Evolutionary conservation across 1,140 invertebrate species (phyloP).

Genomic region (Eulimnadia texana): DNA sequence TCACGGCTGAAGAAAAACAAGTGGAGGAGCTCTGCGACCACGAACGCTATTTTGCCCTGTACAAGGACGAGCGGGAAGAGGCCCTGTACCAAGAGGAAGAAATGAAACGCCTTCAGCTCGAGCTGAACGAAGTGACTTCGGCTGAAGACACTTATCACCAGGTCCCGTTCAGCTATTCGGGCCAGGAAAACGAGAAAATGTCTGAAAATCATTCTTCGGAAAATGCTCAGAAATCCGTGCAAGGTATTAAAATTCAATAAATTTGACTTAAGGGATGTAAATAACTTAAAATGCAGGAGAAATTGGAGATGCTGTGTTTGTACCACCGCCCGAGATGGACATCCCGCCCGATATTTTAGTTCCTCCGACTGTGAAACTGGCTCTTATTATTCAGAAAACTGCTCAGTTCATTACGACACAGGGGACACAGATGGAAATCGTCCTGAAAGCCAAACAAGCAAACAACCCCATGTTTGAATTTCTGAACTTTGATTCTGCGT

Average conservation of each 20-base stretch:
- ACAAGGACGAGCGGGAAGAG: conserved; percentile 72
- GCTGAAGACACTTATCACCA: conserved; percentile 16
- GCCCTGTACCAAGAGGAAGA: conserved; percentile 52
- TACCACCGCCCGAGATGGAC: conserved; percentile 48
- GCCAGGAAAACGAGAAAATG: conserved; percentile 15
- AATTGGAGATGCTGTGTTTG: conserved; percentile 47
- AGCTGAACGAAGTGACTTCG: conserved; percentile 6
- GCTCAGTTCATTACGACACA: conserved; percentile 84
- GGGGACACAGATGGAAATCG: conserved; percentile 94
- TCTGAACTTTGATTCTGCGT: conserved; percentile 62
- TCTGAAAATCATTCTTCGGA: no score
- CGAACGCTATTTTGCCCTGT: conserved; percentile 73
- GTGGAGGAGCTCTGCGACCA: conserved; percentile 77
- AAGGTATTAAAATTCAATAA: not conserved
- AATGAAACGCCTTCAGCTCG: conserved; percentile 1
- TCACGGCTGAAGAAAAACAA: conserved; percentile 61
- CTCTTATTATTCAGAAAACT: conserved; percentile 92
- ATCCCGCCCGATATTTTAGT: conserved; percentile 57
- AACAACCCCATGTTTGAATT: conserved; percentile 89
- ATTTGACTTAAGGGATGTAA: conserved; percentile 23
- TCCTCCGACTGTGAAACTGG: conserved; percentile 82
- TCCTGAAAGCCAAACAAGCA: conserved; percentile 91
- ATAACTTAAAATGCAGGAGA: conserved; percentile 28
- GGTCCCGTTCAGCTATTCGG: conserved; percentile 12
- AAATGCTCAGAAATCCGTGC: not conserved